Conservation (phyloP, 2,888 invertebrate genomes). For the Apamea epomidion region DNA sequence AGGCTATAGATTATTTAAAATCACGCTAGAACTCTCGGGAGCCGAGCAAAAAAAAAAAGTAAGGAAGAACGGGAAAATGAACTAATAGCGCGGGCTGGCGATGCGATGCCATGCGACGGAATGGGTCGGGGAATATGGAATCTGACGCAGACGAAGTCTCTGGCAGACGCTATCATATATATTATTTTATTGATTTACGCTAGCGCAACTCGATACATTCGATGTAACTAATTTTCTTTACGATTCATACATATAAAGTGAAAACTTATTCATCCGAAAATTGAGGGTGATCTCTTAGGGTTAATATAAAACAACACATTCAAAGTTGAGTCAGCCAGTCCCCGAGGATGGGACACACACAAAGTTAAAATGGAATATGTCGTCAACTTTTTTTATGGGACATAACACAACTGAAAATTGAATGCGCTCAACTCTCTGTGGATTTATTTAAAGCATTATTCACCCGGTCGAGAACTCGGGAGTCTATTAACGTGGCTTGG, state of each 20-base stretch:
- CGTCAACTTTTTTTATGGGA: slow-evolving; percentile 57
- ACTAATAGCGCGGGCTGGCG: not conserved
- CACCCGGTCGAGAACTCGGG: slow-evolving; percentile 39
- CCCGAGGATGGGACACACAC: slow-evolving; percentile 23
- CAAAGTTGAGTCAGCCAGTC: slow-evolving; percentile 42
- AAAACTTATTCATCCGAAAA: slow-evolving; percentile 32
- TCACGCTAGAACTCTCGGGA: too few relatives aligned
- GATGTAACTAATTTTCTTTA: slow-evolving; percentile 11
- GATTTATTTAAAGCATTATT: slow-evolving; percentile 61
- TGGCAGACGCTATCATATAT: not conserved
- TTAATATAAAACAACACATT: slow-evolving; percentile 50
- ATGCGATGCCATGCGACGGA: not conserved
- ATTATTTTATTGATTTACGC: slow-evolving; percentile 17
- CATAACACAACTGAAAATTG: slow-evolving; percentile 52
- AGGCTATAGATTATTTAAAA: too few relatives aligned
- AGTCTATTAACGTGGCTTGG: slow-evolving; percentile 61
- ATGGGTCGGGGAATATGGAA: not conserved
- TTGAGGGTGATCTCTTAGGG: slow-evolving; percentile 33
- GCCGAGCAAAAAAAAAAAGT: too few relatives aligned
- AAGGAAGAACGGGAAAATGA: not conserved
- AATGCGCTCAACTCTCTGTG: slow-evolving; percentile 27
- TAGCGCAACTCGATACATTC: not conserved
- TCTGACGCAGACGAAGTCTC: not conserved
- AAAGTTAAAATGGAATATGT: slow-evolving; percentile 60
- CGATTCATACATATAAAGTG: slow-evolving; percentile 1